A percentile compares a stretch with the other conserved stretches of the same genome.
These are phyloP conservation scores for Podarcis siculus DNA, from an alignment of 2,797 vertebrate genomes.

Conservation along the genomic window DNA sequence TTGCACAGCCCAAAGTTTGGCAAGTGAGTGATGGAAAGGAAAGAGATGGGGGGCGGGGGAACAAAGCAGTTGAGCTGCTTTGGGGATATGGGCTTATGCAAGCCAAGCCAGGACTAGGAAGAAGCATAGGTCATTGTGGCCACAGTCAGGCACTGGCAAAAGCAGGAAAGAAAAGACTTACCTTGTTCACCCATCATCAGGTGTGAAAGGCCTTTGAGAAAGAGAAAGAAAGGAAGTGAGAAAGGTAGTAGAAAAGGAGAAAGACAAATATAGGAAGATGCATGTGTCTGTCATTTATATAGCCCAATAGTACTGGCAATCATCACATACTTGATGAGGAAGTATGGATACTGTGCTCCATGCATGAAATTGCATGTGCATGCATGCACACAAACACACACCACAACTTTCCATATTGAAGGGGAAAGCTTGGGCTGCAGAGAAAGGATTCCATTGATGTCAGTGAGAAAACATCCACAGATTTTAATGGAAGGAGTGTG, in stretches of 20 bases:
- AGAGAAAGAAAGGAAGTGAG: constrained; percentile 57
- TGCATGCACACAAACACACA: neutral
- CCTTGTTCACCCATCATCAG: constrained; percentile 99
- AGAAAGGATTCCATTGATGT: constrained; percentile 7
- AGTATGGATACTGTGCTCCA: constrained; percentile 49
- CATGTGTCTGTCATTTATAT: constrained; percentile 65
- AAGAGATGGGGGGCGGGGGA: constrained; percentile 17
- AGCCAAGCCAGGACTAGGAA: constrained; percentile 46
- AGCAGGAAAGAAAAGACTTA: constrained; percentile 77
- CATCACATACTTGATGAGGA: constrained; percentile 61
- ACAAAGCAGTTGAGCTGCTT: constrained; percentile 44
- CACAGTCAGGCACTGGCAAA: constrained; percentile 45
- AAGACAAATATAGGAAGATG: constrained; percentile 73
- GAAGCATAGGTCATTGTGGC: constrained; percentile 47
- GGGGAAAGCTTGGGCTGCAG: neutral
- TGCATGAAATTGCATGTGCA: neutral
- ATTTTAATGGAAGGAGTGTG: neutral
- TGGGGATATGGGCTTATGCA: constrained; percentile 38
- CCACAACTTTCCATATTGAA: constrained; percentile 9
- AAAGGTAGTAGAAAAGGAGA: constrained; percentile 66
- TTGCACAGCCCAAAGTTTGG: constrained; percentile 45
- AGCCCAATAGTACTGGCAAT: constrained; percentile 31
- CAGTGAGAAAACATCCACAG: constrained; percentile 28
- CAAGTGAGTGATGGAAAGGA: constrained; percentile 56
- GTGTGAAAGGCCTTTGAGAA: constrained; percentile 92